A percentile compares a stretch with the other conserved stretches of the same genome.
These are phyloP conservation scores for Andricus quercusramuli DNA, from an alignment of 2,888 invertebrate genomes.

Conservation along the genomic window DNA sequence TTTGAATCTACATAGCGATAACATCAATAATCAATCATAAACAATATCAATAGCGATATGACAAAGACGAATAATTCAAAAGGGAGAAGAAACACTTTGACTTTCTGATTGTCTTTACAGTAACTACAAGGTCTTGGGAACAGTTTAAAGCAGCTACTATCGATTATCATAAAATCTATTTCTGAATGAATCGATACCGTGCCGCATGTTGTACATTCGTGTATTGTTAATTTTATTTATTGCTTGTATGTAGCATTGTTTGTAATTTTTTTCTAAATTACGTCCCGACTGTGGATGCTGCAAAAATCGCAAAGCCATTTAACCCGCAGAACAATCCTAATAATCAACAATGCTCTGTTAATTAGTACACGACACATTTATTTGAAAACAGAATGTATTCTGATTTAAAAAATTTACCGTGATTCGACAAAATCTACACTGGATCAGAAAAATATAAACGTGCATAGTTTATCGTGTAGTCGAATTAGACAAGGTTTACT, in stretches of 20 bases:
- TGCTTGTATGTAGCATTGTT: background rate
- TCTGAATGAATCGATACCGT: background rate
- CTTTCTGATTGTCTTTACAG: conserved; percentile 32
- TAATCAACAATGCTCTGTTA: conserved; percentile 10
- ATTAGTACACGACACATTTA: background rate
- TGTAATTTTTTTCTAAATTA: background rate
- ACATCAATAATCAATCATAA: background rate
- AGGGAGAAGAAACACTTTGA: background rate
- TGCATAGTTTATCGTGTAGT: conserved; percentile 24
- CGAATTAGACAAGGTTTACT: conserved; percentile 24
- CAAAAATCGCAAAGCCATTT: conserved; percentile 4
- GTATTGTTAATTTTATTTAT: background rate
- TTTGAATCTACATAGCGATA: background rate
- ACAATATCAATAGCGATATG: background rate
- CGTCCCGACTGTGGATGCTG: background rate
- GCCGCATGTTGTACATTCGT: background rate
- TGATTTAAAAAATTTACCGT: conserved; percentile 25
- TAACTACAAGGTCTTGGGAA: background rate
- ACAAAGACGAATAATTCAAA: background rate
- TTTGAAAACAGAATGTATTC: conserved; percentile 12
- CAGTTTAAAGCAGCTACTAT: background rate
- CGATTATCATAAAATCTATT: background rate
- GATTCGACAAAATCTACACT: conserved; percentile 23
- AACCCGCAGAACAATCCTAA: background rate
- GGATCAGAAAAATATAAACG: conserved; percentile 40